Base-by-base conservation (phyloP, 2,113 vertebrate genomes). In the Epinephelus lanceolatus region DNA sequence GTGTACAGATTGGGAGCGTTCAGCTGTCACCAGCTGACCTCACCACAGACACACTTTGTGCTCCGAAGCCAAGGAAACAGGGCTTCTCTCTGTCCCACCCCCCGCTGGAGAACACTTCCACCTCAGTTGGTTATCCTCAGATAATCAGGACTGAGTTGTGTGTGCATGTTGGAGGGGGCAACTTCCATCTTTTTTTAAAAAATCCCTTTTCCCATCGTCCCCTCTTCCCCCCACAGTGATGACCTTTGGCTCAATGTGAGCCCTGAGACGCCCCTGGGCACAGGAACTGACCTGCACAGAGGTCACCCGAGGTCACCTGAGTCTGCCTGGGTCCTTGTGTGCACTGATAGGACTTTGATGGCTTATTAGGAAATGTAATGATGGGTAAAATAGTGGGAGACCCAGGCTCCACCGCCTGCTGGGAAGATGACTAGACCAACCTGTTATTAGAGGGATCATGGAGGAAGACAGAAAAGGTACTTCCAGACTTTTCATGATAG, bases 1-100 rank as follows among this genome's bases (percentile, higher is more conserved):
- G 92, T 93, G 90, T 80, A 86, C 55, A 72, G 91, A 92, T 93
- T 71, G 90, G 86, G 85, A 93, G 89, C 86, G 78, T 91, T 94
- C 91, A 94, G 92, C 92, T 94, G 93, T 94, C 92, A 94, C 92
- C 91, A 91, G 92, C 92, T 92, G 91, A 94, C 92, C 86, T 92
- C 92, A 85, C 88, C 89, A 94, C 93, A 93, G 90, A 94, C 90
- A 86, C 80, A 90, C 94, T 93, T 92, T 94, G 93, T 94, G 86
- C 89, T 90, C 80, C 4, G 80, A 57, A 57, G 83, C 33, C 5
- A 76, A 85, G 82, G 76, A 89, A 90, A 94, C 91, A 91, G 90
- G 85, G 85, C 86, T 91, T 67, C 89, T 90, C 90, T 94, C 91
- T 92, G 76, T 87, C 37, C 55, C 72, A 17, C 49, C 76, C 61